phyloP scores from a whole-genome alignment of 2,797 vertebrate species.

The Muscicapa comitata region DNA sequence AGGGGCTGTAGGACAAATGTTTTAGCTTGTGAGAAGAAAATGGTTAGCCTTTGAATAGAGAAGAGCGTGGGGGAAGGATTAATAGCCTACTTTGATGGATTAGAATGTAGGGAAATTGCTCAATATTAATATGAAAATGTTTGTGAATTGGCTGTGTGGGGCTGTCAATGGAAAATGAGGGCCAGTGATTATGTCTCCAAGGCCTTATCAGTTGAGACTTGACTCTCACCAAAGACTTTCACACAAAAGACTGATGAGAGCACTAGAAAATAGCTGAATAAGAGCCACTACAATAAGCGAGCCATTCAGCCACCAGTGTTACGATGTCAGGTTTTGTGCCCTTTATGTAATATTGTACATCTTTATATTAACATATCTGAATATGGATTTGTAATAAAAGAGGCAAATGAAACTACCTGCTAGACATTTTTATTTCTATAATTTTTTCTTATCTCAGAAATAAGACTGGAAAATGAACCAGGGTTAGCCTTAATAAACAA shows the following conservation, averaged over 20 bases:
- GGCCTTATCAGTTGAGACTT: constrained; percentile 81
- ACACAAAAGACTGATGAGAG: constrained; percentile 87
- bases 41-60: constrained; percentile 92
- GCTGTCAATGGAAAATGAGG: constrained; percentile 78
- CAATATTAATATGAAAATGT: constrained; percentile 99
- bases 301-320: constrained; percentile 51
- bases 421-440: constrained; percentile 30
- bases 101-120: constrained; percentile 98
- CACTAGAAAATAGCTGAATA: constrained; percentile 77
- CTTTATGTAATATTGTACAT: constrained; percentile 88
- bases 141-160: constrained; percentile 81
- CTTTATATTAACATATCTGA: constrained; percentile 89
- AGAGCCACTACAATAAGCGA: constrained; percentile 50
- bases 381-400: constrained; percentile 79
- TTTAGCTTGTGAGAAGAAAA: constrained; percentile 86
- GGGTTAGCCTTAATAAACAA: background rate
- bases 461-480: constrained; percentile 8
- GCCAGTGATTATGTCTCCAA: constrained; percentile 77
- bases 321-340: constrained; percentile 68
- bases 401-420: constrained; percentile 38
- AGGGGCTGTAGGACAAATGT: constrained; percentile 91
- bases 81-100: constrained; percentile 97
- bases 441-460: constrained; percentile 44
- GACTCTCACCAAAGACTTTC: constrained; percentile 78
- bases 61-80: constrained; percentile 83